Evolutionary conservation across 2,888 invertebrate species (phyloP), one percentile per base, ranked within the genome.

Genomic region (Parnassius smintheus): DNA sequence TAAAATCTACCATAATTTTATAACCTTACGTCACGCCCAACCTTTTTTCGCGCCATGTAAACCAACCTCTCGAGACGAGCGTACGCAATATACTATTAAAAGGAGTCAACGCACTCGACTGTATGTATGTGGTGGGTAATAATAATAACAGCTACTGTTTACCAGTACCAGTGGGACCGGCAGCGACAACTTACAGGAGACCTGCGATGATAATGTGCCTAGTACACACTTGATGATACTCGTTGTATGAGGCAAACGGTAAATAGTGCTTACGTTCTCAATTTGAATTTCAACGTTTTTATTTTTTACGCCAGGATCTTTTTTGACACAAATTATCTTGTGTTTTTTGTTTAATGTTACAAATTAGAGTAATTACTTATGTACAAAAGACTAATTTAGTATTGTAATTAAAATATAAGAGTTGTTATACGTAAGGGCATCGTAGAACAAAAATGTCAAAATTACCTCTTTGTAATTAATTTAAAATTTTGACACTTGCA

Each of bases 141-240:
- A 81, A 82, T 86, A 88, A 89, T 87, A 89, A 88, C 89, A 71
- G 86, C 88, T 89, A 83, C 89, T 89, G 89, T 90, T 88, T 76
- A 78, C 81, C 75, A 72, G 61, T 63, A 75, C 70, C 69, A 74
- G 76, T 81, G 82, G 77, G 75, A 69, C 68, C 55, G 78, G 60
- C 63, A 56, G 64, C 64, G 64, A 64, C 64, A 64, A 57, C 56
- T 64, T 64, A 44, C 56, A 54, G 54, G 50, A 41, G 60, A 54
- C 41, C 55, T 46, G 50, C 56, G 48, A 64, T 59, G 60, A 64
- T 64, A 64, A 64, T 64, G 56, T 55, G 63, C 49, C 64, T 64
- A 60, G 56, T 49, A 61, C 44, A 44, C 48, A 55, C 45, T 59
- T 63, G 59, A 63, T 59, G 59, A 63, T 59, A 59, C 64, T 46